phyloP scores from a whole-genome alignment of 2,113 vertebrate genomes.

The Hiodon alosoides region DNA sequence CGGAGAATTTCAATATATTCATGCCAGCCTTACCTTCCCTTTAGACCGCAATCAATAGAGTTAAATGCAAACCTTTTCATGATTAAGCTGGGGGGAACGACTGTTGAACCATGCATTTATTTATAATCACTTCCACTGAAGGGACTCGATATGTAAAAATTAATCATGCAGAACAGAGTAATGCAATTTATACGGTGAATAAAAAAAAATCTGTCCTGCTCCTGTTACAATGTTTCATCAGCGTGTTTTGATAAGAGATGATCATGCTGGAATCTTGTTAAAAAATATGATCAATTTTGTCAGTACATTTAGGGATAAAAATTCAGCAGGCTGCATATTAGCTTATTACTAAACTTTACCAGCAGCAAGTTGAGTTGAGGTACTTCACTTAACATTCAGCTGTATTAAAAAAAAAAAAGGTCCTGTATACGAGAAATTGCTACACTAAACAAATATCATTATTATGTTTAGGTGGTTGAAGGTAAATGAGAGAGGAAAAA shows the following conservation, averaged over 20 bases:
- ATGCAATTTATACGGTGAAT: neutral
- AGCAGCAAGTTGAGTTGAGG: too few species aligned
- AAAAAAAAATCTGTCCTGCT: neutral
- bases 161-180: neutral
- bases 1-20: neutral
- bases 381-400: too few species aligned
- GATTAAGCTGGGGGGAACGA: neutral
- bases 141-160: neutral
- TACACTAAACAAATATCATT: too few species aligned
- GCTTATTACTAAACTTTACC: too few species aligned
- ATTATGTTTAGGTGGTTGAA: too few species aligned
- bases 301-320: too few species aligned
- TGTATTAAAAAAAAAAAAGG: too few species aligned
- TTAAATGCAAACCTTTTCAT: neutral
- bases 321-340: too few species aligned
- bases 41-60: neutral
- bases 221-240: neutral
- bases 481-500: too few species aligned
- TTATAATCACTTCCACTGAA: neutral
- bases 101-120: neutral
- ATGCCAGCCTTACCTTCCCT: neutral
- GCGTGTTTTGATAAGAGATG: neutral
- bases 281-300: too few species aligned
- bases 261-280: too few species aligned
- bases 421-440: too few species aligned